Percentiles rank a stretch among this genome's conserved stretches.
Evolutionary conservation across 92 coral and sea anemone genomes (phyloP).

Genomic region (Siderastrea radians): DNA sequence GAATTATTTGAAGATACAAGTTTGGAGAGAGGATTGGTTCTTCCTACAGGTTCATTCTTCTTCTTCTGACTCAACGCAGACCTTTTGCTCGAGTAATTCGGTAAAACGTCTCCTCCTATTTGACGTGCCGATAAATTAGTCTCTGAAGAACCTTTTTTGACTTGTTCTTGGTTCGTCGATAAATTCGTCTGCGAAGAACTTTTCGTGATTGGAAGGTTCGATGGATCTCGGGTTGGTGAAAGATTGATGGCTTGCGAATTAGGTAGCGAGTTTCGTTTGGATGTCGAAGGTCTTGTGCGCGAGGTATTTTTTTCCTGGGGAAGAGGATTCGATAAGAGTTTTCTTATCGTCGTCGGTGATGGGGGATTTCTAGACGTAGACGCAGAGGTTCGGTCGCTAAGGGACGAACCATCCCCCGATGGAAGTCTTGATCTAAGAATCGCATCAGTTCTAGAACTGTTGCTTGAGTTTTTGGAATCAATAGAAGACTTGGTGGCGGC

Average conservation of each 20-base stretch:
- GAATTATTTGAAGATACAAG: not conserved
- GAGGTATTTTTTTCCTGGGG: not conserved
- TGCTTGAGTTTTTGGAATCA: conserved; percentile 3
- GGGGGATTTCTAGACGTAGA: conserved; percentile 22
- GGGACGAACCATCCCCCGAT: not conserved
- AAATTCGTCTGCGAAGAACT: conserved; percentile 24
- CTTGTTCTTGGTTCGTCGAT: conserved; percentile 3
- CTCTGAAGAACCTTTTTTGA: conserved; percentile 8
- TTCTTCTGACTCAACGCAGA: not conserved
- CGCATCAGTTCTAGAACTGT: not conserved
- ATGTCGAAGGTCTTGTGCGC: not conserved
- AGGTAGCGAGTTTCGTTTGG: conserved; percentile 31
- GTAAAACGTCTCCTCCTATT: not conserved
- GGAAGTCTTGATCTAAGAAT: conserved; percentile 19
- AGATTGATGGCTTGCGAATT: not conserved
- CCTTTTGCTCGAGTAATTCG: not conserved
- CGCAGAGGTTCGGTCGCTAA: not conserved
- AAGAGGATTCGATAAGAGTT: conserved; percentile 8
- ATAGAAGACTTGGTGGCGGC: not conserved
- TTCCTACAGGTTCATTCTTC: conserved; percentile 1
- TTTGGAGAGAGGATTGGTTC: not conserved
- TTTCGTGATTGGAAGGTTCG: not conserved
- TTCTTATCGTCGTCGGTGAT: conserved; percentile 3
- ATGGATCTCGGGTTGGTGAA: not conserved
- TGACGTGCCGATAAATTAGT: conserved; percentile 11